Base-by-base conservation (phyloP, 2,797 vertebrate species). In the Denticeps clupeoides region DNA sequence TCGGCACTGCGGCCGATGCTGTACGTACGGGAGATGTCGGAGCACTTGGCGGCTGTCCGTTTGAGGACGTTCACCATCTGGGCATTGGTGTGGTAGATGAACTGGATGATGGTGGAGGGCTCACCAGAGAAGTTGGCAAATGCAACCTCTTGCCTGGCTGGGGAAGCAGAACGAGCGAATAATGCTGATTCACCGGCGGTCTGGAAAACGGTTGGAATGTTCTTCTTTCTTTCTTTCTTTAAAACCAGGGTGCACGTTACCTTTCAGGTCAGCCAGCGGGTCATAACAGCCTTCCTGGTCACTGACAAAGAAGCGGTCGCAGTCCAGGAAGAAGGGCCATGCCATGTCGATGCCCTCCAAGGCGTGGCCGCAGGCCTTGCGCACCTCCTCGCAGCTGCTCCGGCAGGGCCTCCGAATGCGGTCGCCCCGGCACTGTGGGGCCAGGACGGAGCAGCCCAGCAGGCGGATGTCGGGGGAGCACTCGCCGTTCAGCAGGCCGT, bases 271-370 rank as follows among this genome's bases (percentile, higher is more conserved):
- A 28, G 74, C 82, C 67, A 97, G 65, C 0, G 95, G 93, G 61
- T 97, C 85, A 2, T 83, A 87, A 71, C 95, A 99, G 12, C 89
- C 90, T 52, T 99, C 93, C 0, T 85, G 74, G 1, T 83, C 74
- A 0, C 78, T 68, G 0, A 79, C 83, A 0, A 98, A 98, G 72
- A 95, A 97, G 40, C 76, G 88, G 45, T 87, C 80, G 0, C 95
- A 99, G 61, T 98, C 91, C 4, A 99, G 73, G 62, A 98, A 98
- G 68, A 97, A 97, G 15, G 95, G 95, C 95, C 95, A 99, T 50
- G 93, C 91, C 95, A 99, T 99, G 19, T 89, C 77, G 5, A 99
- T 96, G 22, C 79, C 74, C 11, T 95, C 89, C 11, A 99, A 96
- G 35, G 90, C 85, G 0, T 89, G 85, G 8, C 48, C 53, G 7